Evolutionary conservation across 2,797 vertebrate genomes (phyloP).

Genomic region (Lepus oiostolus): DNA sequence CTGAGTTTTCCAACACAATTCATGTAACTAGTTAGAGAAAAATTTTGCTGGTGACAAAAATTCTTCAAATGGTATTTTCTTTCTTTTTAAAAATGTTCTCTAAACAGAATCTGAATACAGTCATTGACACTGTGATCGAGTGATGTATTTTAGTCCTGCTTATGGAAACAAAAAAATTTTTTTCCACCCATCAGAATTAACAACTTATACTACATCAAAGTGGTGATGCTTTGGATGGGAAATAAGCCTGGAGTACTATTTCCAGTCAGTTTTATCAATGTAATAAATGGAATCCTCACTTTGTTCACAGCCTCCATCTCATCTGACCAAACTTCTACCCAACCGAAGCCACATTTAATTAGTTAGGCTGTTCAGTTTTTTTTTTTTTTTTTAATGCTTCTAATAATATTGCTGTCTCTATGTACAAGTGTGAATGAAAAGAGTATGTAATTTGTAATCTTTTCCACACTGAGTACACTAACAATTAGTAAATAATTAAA

Average conservation of each 20-base stretch:
- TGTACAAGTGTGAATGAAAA: conserved; percentile 77
- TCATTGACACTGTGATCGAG: conserved; percentile 13
- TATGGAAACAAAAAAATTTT: conserved; percentile 53
- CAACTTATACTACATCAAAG: conserved; percentile 17
- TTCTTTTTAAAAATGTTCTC: conserved; percentile 27
- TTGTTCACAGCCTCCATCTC: conserved; percentile 54
- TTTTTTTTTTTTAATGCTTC: conserved; percentile 40
- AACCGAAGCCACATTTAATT: conserved; percentile 61
- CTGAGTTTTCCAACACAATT: conserved; percentile 42
- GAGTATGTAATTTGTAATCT: conserved; percentile 61
- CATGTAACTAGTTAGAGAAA: conserved; percentile 49
- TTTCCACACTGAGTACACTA: conserved; percentile 79
- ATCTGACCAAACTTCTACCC: conserved; percentile 65
- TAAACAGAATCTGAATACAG: conserved; percentile 61
- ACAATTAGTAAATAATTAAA: conserved; percentile 85
- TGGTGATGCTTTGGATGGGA: conserved; percentile 27
- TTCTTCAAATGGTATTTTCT: conserved; percentile 50
- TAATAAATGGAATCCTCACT: conserved; percentile 45
- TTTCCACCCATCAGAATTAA: conserved; percentile 49
- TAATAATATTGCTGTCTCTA: conserved; percentile 73
- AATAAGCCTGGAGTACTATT: not conserved
- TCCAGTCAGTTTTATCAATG: conserved; percentile 57
- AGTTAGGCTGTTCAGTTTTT: conserved; percentile 53
- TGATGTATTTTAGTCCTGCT: conserved; percentile 52
- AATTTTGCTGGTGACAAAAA: conserved; percentile 67